These are phyloP conservation scores for Diphyllodes magnificus DNA, from an alignment of 2,113 vertebrate species.

Conservation along the genomic window DNA sequence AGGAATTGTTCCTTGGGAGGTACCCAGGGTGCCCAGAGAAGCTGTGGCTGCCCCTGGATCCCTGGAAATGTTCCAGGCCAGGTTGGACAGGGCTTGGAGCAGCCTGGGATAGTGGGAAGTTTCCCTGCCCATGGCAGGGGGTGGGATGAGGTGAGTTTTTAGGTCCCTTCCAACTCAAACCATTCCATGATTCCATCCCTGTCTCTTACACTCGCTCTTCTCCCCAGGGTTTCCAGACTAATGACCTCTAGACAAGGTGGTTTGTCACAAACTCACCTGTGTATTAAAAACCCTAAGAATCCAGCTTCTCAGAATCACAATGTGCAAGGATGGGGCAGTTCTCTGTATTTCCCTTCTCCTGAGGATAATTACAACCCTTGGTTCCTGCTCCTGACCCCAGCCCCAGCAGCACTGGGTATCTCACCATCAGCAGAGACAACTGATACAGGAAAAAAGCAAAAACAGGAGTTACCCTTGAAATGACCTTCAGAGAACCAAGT, in stretches of 20 bases:
- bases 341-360: not conserved
- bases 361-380: not conserved
- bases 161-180: not conserved
- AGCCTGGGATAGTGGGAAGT: rapidly evolving
- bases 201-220: not conserved
- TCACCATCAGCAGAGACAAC: not conserved
- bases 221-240: not conserved
- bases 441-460: not conserved
- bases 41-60: not conserved
- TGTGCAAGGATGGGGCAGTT: not conserved
- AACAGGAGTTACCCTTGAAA: not conserved
- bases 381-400: not conserved
- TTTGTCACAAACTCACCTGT: not conserved
- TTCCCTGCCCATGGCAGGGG: not conserved
- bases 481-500: not conserved
- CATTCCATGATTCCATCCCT: not conserved
- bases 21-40: not conserved
- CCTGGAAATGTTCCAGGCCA: not conserved
- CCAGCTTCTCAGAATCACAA: not conserved
- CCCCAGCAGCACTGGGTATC: not conserved
- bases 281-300: not conserved
- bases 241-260: not conserved
- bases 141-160: not conserved
- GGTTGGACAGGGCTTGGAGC: rapidly evolving
- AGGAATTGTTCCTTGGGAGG: not conserved